A percentile compares a stretch with the other conserved stretches of the same genome.
Evolutionary conservation across 2,113 vertebrate genomes (phyloP).

Genomic region (Neopipo cinnamomea): DNA sequence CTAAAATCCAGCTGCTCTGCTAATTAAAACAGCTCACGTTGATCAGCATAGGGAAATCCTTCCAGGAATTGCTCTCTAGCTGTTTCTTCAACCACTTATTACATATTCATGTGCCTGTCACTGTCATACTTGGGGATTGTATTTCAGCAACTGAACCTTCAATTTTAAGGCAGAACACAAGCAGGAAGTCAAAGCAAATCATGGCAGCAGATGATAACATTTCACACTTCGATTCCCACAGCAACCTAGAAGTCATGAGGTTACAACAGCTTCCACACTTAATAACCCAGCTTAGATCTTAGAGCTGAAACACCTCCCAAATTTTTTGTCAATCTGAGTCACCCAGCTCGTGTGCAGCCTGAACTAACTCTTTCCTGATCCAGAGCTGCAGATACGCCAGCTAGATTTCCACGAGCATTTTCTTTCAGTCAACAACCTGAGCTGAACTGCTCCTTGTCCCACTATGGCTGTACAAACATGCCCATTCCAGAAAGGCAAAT

Average conservation of each 20-base stretch:
- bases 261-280: neutral
- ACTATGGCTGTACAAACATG: neutral
- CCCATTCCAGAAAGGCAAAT: neutral
- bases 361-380: neutral
- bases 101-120: constrained; percentile 44
- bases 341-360: neutral
- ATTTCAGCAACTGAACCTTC: constrained; percentile 9
- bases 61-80: constrained; percentile 32
- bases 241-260: neutral
- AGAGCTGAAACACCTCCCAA: neutral
- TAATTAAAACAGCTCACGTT: constrained; percentile 44
- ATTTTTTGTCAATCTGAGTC: neutral
- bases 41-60: constrained; percentile 20
- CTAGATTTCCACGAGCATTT: neutral
- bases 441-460: neutral
- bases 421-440: neutral
- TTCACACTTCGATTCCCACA: neutral
- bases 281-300: neutral
- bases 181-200: constrained; percentile 38
- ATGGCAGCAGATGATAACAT: constrained; percentile 7
- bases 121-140: neutral
- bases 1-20: constrained; percentile 42
- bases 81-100: constrained; percentile 16
- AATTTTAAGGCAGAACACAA: constrained; percentile 12
- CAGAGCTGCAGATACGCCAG: neutral